Evolutionary conservation across 1,140 invertebrate species (phyloP).

Genomic region (Leptoteleia sp.): DNA sequence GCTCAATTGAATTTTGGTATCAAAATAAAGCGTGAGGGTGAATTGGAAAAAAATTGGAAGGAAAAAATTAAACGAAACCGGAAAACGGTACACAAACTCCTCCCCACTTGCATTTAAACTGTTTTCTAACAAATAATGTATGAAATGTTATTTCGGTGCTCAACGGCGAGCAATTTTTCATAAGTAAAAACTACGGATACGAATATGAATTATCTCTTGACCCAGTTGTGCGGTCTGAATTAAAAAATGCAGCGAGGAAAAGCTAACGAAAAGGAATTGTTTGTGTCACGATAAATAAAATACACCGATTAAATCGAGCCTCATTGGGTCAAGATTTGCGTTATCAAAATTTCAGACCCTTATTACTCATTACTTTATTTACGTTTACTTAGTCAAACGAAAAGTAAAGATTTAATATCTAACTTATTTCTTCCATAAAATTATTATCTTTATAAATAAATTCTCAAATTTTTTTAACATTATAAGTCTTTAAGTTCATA

Average conservation of each 20-base stretch:
- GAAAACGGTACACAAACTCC: too few species aligned
- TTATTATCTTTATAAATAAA: too few species aligned
- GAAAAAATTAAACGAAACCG: background rate
- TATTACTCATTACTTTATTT: background rate
- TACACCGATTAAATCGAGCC: slow-evolving; percentile 19
- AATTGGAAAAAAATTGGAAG: background rate
- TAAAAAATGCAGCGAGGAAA: background rate
- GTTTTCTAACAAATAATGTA: slow-evolving; percentile 6
- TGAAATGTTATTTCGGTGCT: slow-evolving; percentile 18
- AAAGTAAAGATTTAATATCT: slow-evolving; percentile 1
- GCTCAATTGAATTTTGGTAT: slow-evolving; percentile 1
- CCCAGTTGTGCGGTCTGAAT: slow-evolving; percentile 11
- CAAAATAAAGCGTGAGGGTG: background rate
- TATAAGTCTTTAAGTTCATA: too few species aligned
- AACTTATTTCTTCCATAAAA: too few species aligned
- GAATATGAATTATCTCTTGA: slow-evolving; percentile 46
- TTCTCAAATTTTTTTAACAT: too few species aligned
- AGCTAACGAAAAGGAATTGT: slow-evolving; percentile 18
- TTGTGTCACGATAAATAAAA: slow-evolving; percentile 26
- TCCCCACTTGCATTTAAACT: slow-evolving; percentile 6
- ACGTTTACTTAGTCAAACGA: background rate
- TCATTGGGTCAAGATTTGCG: slow-evolving; percentile 21
- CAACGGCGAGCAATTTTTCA: slow-evolving; percentile 10
- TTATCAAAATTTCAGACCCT: slow-evolving; percentile 6
- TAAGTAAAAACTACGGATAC: slow-evolving; percentile 7